Conservation (phyloP, 2,797 vertebrate species). For the Echeneis naucrates region DNA sequence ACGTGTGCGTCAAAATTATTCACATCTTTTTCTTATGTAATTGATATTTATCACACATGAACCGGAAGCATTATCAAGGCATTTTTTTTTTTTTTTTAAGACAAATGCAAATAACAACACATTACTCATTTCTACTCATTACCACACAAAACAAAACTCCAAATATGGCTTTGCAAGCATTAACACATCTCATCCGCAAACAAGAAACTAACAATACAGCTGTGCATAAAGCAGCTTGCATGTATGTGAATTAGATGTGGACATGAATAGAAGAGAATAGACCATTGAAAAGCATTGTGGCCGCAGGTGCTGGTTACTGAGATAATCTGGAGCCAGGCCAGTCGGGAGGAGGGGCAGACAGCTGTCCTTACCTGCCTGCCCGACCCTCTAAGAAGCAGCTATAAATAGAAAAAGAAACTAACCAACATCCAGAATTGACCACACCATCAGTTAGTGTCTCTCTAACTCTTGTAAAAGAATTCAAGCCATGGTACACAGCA, state of each 20-base stretch:
- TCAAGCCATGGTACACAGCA: not conserved
- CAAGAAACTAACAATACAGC: constrained; percentile 44
- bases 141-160: not conserved
- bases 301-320: constrained; percentile 76
- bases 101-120: not conserved
- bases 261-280: constrained; percentile 77
- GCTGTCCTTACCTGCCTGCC: constrained; percentile 68
- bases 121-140: constrained; percentile 1
- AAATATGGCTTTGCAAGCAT: constrained; percentile 18
- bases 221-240: constrained; percentile 53
- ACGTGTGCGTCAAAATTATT: not conserved
- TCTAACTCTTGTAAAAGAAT: not conserved
- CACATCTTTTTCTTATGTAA: not conserved
- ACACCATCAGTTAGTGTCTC: not conserved
- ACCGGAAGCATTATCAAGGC: not conserved
- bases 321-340: constrained; percentile 75
- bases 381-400: constrained; percentile 52
- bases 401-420: constrained; percentile 63
- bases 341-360: constrained; percentile 60
- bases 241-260: constrained; percentile 65
- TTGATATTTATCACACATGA: constrained; percentile 10
- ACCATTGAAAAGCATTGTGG: constrained; percentile 73
- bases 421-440: constrained; percentile 3
- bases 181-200: constrained; percentile 12
- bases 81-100: constrained; percentile 2